These are phyloP conservation scores for Tyrophagus putrescentiae DNA, from an alignment of 1,140 invertebrate species.

Conservation along the genomic window DNA sequence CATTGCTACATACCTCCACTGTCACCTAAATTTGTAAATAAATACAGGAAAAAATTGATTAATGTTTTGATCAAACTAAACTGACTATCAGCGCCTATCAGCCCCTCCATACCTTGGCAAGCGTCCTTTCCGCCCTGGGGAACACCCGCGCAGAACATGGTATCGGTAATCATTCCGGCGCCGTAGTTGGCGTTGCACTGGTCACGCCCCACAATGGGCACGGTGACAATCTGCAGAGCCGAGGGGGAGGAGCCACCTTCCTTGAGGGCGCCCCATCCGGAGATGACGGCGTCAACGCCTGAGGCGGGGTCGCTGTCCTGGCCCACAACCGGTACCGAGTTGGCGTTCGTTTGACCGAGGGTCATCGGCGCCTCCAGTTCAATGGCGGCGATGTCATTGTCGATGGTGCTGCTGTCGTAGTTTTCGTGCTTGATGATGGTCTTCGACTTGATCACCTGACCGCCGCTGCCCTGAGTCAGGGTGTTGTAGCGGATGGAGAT, in stretches of 20 bases:
- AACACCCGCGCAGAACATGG: slow-evolving; percentile 58
- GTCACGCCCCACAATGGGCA: neutral
- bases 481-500: neutral
- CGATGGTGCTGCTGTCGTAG: neutral
- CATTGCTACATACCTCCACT: too few relatives aligned
- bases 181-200: neutral
- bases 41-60: too few relatives aligned
- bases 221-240: neutral
- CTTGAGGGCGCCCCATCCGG: neutral
- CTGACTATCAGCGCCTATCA: too few relatives aligned
- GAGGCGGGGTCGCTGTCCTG: neutral
- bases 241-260: neutral
- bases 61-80: too few relatives aligned
- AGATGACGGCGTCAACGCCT: neutral
- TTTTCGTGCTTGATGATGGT: neutral
- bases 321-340: neutral
- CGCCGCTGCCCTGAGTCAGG: neutral
- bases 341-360: neutral
- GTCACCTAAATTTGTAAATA: too few relatives aligned
- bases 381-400: neutral
- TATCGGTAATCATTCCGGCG: slow-evolving; percentile 38
- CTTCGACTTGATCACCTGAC: neutral
- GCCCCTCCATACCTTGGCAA: slow-evolving; percentile 48
- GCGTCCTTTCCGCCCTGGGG: slow-evolving; percentile 54
- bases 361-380: neutral